phyloP scores from a whole-genome alignment of 2,113 vertebrate species.

The Hemibagrus wyckioides region DNA sequence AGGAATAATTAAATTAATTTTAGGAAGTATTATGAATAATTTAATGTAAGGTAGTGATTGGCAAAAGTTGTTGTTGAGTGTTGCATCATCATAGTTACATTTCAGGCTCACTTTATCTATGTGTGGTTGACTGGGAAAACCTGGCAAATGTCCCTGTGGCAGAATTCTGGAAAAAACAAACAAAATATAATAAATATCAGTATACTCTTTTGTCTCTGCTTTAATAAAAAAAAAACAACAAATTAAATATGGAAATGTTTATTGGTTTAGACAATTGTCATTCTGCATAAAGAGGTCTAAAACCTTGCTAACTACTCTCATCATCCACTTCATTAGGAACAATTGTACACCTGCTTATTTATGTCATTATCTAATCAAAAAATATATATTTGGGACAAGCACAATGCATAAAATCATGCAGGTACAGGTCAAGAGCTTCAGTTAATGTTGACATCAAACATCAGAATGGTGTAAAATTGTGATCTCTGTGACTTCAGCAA shows the following conservation, averaged over 20 bases:
- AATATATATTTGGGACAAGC: no score
- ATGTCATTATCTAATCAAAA: no score
- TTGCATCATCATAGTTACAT: background rate
- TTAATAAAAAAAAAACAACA: background rate
- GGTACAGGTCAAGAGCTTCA: no score
- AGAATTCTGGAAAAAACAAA: background rate
- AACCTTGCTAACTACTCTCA: background rate
- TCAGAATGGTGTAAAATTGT: no score
- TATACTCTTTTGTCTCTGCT: background rate
- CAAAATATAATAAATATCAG: background rate
- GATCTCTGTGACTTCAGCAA: no score
- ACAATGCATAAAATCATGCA: no score
- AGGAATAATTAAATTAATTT: background rate
- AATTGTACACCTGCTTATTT: no score
- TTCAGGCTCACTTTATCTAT: background rate
- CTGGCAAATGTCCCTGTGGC: background rate
- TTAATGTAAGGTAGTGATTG: background rate
- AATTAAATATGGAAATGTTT: background rate
- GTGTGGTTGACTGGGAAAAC: background rate
- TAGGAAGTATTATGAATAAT: no score
- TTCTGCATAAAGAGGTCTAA: background rate
- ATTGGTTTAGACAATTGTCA: background rate
- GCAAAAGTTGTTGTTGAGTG: background rate
- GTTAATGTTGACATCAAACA: no score
- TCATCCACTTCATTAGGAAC: no score